Base-by-base conservation (phyloP, 2,797 vertebrate genomes). In the Arnoldichthys spilopterus region DNA sequence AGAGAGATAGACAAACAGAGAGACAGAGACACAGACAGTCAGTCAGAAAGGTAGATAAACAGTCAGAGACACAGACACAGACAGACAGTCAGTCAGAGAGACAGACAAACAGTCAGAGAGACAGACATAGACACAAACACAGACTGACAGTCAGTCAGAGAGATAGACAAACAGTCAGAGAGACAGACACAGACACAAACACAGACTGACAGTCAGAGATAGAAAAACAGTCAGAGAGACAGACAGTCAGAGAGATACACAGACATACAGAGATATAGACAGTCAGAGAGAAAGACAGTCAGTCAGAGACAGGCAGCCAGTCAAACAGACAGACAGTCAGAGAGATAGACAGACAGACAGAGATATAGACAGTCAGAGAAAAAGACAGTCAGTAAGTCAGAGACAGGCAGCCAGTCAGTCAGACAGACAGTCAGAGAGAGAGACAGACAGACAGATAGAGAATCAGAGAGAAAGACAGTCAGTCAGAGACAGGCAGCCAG, bases 361-460 rank as follows among this genome's bases (percentile, higher is more conserved):
- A 68, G 64, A 72, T n/a, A 89, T 85, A 89, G 83, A 83, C n/a
- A n/a, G n/a, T n/a, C n/a, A n/a, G n/a, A n/a, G n/a, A 88, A 72
- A 85, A 76, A 77, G 47, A 70, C 84, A 87, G 72, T 81, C 82
- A 70, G 58, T 69, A 75, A 86, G 72, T 85, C 72, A 82, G 82
- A 73, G 53, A 73, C 26, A 59, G 13, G 16, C 1, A 59, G 24
- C 26, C 9, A 58, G 4, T 4, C 1, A 58, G 12, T 13, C 0
- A 59, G 24, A 59, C 0, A 59, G 24, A 56, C 9, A 56, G n/a
- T 84, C 85, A 88, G 85, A 88, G 84, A 86, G 87, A 92, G 85
- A 91, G 86, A 86, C 51, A 85, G 90, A 91, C 70, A 91, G 87
- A 85, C 76, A 71, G 88, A 89, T 85, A 89, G 83, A 83, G 83